A percentile compares a stretch with the other conserved stretches of the same genome.
These are phyloP conservation scores for Caretta caretta DNA, from an alignment of 2,113 vertebrate species.

Conservation along the genomic window DNA sequence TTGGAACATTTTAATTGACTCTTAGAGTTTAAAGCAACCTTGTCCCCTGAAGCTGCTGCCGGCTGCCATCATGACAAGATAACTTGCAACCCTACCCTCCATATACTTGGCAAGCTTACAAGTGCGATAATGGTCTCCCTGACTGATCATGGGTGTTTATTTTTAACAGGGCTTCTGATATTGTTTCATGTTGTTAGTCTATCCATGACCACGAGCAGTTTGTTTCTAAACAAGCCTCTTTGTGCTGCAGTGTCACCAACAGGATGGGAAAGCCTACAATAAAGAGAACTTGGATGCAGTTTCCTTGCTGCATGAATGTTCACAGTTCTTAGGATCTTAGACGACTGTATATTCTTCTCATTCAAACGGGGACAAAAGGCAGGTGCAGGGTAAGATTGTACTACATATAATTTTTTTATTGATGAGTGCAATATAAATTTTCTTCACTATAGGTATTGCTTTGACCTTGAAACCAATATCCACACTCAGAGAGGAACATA, in stretches of 20 bases:
- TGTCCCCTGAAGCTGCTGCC: background rate
- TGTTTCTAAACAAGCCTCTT: background rate
- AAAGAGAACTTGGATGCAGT: background rate
- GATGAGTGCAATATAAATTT: background rate
- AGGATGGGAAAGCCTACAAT: background rate
- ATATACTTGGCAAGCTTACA: background rate
- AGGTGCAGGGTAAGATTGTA: background rate
- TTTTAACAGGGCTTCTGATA: background rate
- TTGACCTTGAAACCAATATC: background rate
- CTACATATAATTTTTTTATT: fast-evolving
- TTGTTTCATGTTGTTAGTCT: background rate
- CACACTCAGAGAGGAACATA: background rate
- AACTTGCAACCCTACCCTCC: background rate
- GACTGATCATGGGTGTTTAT: background rate
- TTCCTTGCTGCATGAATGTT: fast-evolving
- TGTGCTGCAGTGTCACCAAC: background rate
- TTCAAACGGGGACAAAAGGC: background rate
- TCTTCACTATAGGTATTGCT: background rate
- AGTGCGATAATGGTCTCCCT: fast-evolving
- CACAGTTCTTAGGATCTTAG: background rate
- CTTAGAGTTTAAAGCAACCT: slow-evolving; percentile 1
- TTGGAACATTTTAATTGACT: slow-evolving; percentile 4
- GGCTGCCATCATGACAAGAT: background rate
- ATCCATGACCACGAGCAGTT: background rate
- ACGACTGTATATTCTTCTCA: background rate